Base-by-base conservation (phyloP, 1,140 invertebrate species). In the Papilio helenus region DNA sequence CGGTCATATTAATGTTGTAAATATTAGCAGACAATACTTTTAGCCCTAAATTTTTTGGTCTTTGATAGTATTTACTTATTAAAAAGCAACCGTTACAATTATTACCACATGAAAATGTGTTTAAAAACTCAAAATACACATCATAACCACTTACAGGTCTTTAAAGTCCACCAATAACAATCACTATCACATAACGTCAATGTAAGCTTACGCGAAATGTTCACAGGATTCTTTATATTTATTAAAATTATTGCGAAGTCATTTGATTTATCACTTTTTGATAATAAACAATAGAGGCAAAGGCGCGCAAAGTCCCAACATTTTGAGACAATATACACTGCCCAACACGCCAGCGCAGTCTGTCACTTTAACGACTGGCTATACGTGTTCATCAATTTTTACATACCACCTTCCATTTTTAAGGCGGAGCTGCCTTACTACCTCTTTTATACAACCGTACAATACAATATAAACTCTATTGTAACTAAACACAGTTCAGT, bases 381-480 rank as follows among this genome's bases (percentile, higher is more conserved):
- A 93, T 94, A 93, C 92, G 93, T 93, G 93, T 94, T 93, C 92
- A 94, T 94, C 90, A 94, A 94, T 94, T 94, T 94, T 94, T 94
- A 94, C 93, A 94, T 94, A 93, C 93, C 92, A 94, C 92, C 93
- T 94, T 93, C 93, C 93, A 94, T 94, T 94, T 94, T 94, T 94
- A 93, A 94, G 93, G 93, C 92, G 93, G 93, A 92, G 93, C 92
- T 93, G 90, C 88, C 90, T 87, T 91, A 92, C 86, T 84, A 82
- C 84, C 76, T 86, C 79, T 86, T 89, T 88, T 88, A 83, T 76
- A 85, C 51, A 65, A 80, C 0, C 4, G 10, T 4, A 39, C 72
- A 82, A 29, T 12, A 23, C 14, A 90, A 82, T 82, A 34, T 83
- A 0, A 85, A 87, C 85, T 55, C 76, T 91, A 89, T 51, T 0